Percentiles rank a stretch among this genome's conserved stretches.
Evolutionary conservation across 2,797 vertebrate species (phyloP).

Genomic region (Pelochelys cantorii): DNA sequence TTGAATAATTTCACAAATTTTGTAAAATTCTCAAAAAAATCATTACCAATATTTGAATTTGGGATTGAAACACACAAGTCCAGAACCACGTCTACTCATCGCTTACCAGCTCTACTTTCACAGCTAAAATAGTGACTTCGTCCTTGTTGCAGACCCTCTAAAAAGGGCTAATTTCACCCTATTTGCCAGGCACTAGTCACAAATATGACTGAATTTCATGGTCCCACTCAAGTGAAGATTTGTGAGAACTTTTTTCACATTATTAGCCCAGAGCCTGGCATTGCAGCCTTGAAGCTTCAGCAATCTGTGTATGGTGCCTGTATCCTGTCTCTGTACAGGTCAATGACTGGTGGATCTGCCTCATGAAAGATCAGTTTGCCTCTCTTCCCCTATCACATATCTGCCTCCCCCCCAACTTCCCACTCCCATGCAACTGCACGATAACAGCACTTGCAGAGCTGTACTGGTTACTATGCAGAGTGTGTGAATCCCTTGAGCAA

Average conservation of each 20-base stretch:
- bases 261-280: not conserved
- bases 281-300: not conserved
- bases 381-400: not conserved
- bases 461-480: not conserved
- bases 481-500: not conserved
- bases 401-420: not conserved
- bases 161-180: not conserved
- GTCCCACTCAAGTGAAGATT: not conserved
- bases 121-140: not conserved
- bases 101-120: not conserved
- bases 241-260: not conserved
- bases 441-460: not conserved
- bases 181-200: not conserved
- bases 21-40: not conserved
- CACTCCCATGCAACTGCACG: not conserved
- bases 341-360: not conserved
- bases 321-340: not conserved
- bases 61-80: not conserved
- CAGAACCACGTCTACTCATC: not conserved
- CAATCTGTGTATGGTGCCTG: not conserved
- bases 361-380: not conserved
- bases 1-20: not conserved
- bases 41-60: not conserved
- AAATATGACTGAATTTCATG: not conserved
- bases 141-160: not conserved